A percentile compares a stretch with the other conserved stretches of the same genome.
These are phyloP conservation scores for Phacellophora camtschatica DNA, from an alignment of 30 jellyfish, hydroid and myxozoan genomes.

Conservation along the genomic window DNA sequence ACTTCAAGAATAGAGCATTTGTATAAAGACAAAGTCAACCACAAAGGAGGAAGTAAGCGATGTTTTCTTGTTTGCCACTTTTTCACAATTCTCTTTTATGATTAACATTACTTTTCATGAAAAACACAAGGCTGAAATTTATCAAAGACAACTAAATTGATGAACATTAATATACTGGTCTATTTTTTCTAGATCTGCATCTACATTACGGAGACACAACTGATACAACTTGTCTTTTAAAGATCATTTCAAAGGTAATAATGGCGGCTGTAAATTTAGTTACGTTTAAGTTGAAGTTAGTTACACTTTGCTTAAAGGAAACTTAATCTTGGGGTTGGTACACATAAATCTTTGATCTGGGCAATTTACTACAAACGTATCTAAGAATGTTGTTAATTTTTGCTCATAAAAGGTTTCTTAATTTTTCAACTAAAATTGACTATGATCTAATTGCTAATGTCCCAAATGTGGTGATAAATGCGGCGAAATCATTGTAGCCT, in stretches of 20 bases:
- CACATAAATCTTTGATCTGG: too few relatives aligned
- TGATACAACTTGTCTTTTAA: slow-evolving; percentile 82
- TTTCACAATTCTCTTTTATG: too few relatives aligned
- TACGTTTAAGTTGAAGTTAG: background rate
- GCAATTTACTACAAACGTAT: too few relatives aligned
- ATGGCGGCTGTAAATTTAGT: background rate
- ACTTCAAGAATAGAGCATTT: slow-evolving; percentile 90
- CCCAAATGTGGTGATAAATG: too few relatives aligned
- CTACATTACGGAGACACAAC: slow-evolving; percentile 96
- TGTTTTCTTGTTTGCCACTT: background rate
- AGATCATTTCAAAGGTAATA: slow-evolving; percentile 76
- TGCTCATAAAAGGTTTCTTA: too few relatives aligned
- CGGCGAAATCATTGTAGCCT: too few relatives aligned
- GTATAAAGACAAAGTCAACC: slow-evolving; percentile 76
- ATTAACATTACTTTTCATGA: background rate
- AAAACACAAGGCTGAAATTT: background rate
- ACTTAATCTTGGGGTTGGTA: too few relatives aligned
- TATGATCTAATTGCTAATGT: too few relatives aligned
- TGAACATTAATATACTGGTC: background rate
- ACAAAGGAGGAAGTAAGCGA: slow-evolving; percentile 79
- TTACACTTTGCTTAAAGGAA: too few relatives aligned
- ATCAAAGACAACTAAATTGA: background rate
- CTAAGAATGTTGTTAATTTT: too few relatives aligned
- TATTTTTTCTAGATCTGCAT: slow-evolving; percentile 62
- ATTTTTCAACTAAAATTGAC: too few relatives aligned